These are phyloP conservation scores for Ranitomeya imitator DNA, from an alignment of 2,113 vertebrate genomes.

Conservation along the genomic window DNA sequence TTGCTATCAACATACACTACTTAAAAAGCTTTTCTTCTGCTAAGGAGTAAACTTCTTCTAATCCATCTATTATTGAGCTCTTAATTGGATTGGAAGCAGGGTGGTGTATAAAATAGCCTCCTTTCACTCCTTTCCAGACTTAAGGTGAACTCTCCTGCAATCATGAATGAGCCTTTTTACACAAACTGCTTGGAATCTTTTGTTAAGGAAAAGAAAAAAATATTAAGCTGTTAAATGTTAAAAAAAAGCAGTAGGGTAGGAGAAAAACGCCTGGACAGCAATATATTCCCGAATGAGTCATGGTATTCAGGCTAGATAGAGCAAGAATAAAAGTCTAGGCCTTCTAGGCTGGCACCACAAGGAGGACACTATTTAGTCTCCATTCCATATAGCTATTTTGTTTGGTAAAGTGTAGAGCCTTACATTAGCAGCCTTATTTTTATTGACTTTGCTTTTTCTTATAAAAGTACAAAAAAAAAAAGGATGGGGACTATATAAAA, in stretches of 20 bases:
- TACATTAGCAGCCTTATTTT: background rate
- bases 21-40: conserved; percentile 81
- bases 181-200: conserved; percentile 46
- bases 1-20: conserved; percentile 80
- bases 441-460: background rate
- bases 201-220: conserved; percentile 36
- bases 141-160: conserved; percentile 69
- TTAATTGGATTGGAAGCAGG: conserved; percentile 96
- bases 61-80: conserved; percentile 95
- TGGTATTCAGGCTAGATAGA: conserved; percentile 1
- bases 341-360: background rate
- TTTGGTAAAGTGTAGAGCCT: background rate
- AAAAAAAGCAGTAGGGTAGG: conserved; percentile 27
- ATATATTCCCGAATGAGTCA: background rate
- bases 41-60: conserved; percentile 96
- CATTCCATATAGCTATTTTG: background rate
- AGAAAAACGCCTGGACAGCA: conserved; percentile 15
- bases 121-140: conserved; percentile 83
- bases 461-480: background rate
- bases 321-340: background rate
- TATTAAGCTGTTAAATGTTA: conserved; percentile 48
- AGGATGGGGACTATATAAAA: background rate
- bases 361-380: background rate
- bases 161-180: conserved; percentile 51
- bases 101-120: conserved; percentile 91